These are phyloP conservation scores for Andrena cerasifolii DNA, from an alignment of 1,140 invertebrate species.

Conservation along the genomic window DNA sequence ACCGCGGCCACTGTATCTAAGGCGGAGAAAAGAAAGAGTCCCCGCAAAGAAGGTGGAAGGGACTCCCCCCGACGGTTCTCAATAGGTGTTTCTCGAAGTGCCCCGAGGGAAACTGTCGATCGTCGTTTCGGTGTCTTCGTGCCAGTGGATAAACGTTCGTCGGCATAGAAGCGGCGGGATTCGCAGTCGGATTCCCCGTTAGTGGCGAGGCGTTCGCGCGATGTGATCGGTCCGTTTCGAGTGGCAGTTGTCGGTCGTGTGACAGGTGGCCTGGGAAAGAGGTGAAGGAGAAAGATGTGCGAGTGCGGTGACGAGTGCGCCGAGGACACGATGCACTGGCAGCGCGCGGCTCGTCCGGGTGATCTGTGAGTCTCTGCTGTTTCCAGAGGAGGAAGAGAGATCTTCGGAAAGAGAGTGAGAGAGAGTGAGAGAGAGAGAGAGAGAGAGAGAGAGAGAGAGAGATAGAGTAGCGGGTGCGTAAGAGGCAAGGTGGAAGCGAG, in stretches of 20 bases:
- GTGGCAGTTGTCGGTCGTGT: conserved; percentile 13
- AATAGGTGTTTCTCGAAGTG: conserved; percentile 20
- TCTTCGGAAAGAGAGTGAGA: background rate
- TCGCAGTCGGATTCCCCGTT: background rate
- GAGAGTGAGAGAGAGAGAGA: background rate
- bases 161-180: background rate
- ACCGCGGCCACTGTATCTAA: no score
- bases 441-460: no score
- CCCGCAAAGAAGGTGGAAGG: background rate
- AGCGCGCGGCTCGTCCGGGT: conserved; percentile 5
- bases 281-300: conserved; percentile 71
- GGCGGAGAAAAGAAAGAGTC: no score
- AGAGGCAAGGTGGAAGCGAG: conserved; percentile 1
- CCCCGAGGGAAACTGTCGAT: conserved; percentile 23
- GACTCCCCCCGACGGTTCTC: background rate
- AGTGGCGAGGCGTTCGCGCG: background rate
- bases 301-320: conserved; percentile 76
- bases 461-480: background rate
- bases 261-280: conserved; percentile 12
- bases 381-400: background rate
- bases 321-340: conserved; percentile 60
- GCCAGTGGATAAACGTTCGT: background rate
- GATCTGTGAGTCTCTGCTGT: conserved; percentile 23
- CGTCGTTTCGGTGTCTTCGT: background rate
- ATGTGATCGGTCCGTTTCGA: conserved; percentile 3